Percentiles rank a stretch among this genome's conserved stretches.
Conservation (phyloP, 1,140 invertebrate species). For the Muscidifurax raptorellus region DNA sequence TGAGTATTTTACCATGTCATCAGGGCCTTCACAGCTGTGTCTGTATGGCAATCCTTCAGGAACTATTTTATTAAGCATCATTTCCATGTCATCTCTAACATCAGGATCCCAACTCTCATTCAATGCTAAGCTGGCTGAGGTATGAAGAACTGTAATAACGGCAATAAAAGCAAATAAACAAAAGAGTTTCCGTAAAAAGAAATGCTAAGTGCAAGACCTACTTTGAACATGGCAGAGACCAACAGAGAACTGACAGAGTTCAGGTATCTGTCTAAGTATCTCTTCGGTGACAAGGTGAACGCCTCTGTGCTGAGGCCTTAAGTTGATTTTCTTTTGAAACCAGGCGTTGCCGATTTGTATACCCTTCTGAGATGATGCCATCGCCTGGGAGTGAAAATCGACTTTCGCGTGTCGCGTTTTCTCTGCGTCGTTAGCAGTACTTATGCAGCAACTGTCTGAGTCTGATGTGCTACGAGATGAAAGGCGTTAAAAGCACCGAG, state of each 20-base stretch:
- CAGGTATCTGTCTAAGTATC: conserved; percentile 93
- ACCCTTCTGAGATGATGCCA: conserved; percentile 87
- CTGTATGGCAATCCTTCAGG: conserved; percentile 96
- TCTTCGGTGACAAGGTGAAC: conserved; percentile 97
- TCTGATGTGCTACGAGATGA: not conserved
- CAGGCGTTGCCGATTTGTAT: conserved; percentile 95
- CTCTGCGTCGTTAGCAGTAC: not conserved
- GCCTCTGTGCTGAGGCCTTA: conserved; percentile 94
- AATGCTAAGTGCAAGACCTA: conserved; percentile 77
- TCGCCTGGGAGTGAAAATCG: conserved; percentile 73
- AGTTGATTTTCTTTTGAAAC: conserved; percentile 97
- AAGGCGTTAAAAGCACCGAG: not conserved
- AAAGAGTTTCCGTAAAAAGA: not conserved
- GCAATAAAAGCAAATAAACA: not conserved
- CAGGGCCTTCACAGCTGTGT: conserved; percentile 97
- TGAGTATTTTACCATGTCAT: conserved; percentile 90
- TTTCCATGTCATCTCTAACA: conserved; percentile 98
- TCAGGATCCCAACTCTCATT: conserved; percentile 99
- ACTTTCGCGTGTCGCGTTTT: not conserved
- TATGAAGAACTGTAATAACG: conserved; percentile 92
- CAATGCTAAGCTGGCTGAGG: conserved; percentile 95
- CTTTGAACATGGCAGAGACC: conserved; percentile 97
- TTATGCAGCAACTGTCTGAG: not conserved
- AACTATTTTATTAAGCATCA: conserved; percentile 99
- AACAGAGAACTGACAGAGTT: conserved; percentile 93